Percentiles rank a stretch among this genome's conserved stretches.
phyloP scores from a whole-genome alignment of 2,888 invertebrate species.

The Bibio marci region DNA sequence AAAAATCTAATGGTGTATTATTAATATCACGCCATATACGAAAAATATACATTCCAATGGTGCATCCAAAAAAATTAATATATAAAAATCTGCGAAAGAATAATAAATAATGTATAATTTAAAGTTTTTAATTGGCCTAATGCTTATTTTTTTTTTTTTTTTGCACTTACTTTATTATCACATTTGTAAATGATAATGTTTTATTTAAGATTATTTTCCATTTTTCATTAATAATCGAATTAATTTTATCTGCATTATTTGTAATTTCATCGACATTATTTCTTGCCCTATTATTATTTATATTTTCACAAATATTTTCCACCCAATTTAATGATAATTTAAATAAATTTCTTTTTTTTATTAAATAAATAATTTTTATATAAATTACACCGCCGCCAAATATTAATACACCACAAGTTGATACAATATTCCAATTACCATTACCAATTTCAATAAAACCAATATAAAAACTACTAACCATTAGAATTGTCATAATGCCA shows the following conservation, averaged over 20 bases:
- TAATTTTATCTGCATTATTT: no score
- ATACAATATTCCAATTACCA: not conserved
- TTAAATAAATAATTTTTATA: not conserved
- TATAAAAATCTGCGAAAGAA: no score
- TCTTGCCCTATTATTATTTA: not conserved
- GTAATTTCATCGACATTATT: not conserved
- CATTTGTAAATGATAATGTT: no score
- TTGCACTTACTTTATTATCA: no score
- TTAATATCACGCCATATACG: not conserved
- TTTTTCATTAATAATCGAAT: no score
- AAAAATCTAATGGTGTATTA: conserved; percentile 1
- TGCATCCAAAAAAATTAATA: no score
- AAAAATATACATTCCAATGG: no score
- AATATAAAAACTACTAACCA: not conserved
- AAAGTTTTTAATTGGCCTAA: no score
- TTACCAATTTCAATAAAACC: not conserved
- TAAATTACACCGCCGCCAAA: not conserved
- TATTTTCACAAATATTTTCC: not conserved
- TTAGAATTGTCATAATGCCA: not conserved
- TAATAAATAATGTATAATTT: no score
- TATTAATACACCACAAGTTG: conserved; percentile 1
- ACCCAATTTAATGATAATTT: not conserved
- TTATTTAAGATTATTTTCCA: no score
- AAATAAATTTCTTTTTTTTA: not conserved
- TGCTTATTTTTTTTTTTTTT: no score